Evolutionary conservation across 1,140 invertebrate genomes (phyloP), one percentile per base, ranked within the genome.

Genomic region (Tenebrio molitor): DNA sequence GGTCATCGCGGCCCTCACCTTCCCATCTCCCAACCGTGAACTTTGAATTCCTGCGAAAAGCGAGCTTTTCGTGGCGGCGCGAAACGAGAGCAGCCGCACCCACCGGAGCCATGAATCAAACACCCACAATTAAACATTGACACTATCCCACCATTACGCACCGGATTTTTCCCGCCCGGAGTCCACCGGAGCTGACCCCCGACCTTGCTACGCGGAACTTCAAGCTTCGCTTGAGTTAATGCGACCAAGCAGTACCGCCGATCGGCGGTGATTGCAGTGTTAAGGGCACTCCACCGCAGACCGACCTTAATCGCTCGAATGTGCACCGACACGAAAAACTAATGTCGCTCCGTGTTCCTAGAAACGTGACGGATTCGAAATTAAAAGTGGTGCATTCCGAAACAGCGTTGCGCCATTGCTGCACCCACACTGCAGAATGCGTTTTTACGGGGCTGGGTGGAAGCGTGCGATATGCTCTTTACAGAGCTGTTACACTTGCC

Each of bases 181-280:
- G 50, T 58, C n/a, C 23, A n/a, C 50, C 6, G 36, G 25, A 29
- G 36, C 16, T 46, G 70, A 71, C 70, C 71, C 68, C 53, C 16
- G 42, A 72, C 71, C 63, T 72, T 72, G 69, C 17, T 71, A 64
- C 58, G 58, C 69, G 69, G 69, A 71, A 71, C 69, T 71, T 71
- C 69, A 69, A 58, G 68, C 68, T 69, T 69, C 68, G 58, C 10
- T 69, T 69, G 33, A 21, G 3, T 58, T 69, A 58, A 62, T 69
- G 46, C 44, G 23, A 68, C 23, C 2, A 46, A 3, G 41, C 17
- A 46, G 36, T 69, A 21, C 53, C 19, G 58, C 42, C 25, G 17
- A 42, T 71, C 53, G 69, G 69, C 69, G 46, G 25, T 62, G 44
- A 58, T 69, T 41, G 46, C 42, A 53, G 15, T 41, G 29, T 67